These are phyloP conservation scores for Strix aluco DNA, from an alignment of 2,113 vertebrate species.

Conservation along the genomic window DNA sequence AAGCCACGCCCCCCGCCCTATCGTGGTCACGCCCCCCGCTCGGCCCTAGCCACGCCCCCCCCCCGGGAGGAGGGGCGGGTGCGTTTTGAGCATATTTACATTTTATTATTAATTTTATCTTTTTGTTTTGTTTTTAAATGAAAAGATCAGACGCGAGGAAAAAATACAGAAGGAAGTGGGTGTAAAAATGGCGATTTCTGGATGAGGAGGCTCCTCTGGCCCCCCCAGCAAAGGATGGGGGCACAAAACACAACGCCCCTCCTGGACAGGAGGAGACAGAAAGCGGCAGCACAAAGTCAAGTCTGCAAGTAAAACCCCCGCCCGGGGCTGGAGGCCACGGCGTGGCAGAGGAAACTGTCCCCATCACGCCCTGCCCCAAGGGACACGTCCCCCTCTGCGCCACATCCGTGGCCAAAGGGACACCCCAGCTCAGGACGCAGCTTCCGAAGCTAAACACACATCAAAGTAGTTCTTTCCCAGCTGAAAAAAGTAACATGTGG, in stretches of 20 bases:
- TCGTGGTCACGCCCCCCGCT: too few relatives aligned
- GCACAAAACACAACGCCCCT: rapidly evolving
- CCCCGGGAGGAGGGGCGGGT: neutral
- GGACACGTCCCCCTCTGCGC: too few relatives aligned
- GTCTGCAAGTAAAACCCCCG: too few relatives aligned
- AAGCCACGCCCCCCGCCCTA: neutral
- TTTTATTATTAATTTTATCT: neutral
- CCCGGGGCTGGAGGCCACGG: neutral
- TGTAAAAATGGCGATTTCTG: neutral
- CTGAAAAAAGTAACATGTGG: neutral
- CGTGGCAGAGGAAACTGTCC: neutral
- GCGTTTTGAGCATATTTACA: neutral
- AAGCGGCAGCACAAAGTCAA: neutral
- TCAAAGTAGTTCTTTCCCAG: neutral
- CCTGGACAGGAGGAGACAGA: neutral
- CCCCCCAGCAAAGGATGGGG: neutral
- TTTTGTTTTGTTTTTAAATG: neutral
- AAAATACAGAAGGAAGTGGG: neutral
- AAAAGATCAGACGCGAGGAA: neutral
- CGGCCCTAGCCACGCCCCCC: neutral
- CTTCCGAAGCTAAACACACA: neutral
- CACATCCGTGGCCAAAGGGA: rapidly evolving
- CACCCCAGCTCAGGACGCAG: rapidly evolving
- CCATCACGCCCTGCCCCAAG: neutral
- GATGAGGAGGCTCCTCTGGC: too few relatives aligned